Evolutionary conservation across 2,888 invertebrate species (phyloP), one percentile per base, ranked within the genome.

Genomic region (Pollenia labialis): DNA sequence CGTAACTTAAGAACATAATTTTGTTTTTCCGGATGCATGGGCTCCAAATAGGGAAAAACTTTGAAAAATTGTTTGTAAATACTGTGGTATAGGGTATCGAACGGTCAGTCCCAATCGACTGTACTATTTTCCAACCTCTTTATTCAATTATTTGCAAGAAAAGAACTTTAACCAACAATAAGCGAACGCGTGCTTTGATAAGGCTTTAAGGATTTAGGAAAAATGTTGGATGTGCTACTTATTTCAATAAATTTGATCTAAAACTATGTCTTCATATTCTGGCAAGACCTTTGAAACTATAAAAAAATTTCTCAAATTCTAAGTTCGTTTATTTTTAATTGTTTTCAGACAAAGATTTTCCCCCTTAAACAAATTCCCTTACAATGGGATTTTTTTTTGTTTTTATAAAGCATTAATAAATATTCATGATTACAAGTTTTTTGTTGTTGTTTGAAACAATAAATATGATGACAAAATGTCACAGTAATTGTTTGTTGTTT

Each of bases 401-500:
- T 54, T 0, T 10, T 9, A 42, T 32, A 32, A 32, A 32, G 32
- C 6, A 32, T 6, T 32, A 79, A 71, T 81, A 50, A 85, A 81
- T 81, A 72, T 85, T 48, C 76, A 81, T 85, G 72, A 76, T 72
- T 52, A 64, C 11, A 64, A 64, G 18, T 52, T 50, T 60, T 60
- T 58, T 23, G 12, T 75, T 56, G 68, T 68, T 62, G 52, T 60
- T 56, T 75, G 18, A 87, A 87, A 84, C 81, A 84, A 87, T 87
- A 77, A 84, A 76, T 77, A 66, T 58, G 18, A 77, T 81, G 84
- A 87, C 87, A 84, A 87, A 87, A 84, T 77, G 81, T 84, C 87
- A 84, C 44, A 74, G 66, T 81, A 83, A 87, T 87, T 87, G 86
- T 86, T 85, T 66, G 72, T 62, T 87, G 71, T 79, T 82, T 81